Evolutionary conservation across 2,113 vertebrate species (phyloP), one percentile per base, ranked within the genome.

Genomic region (Montifringilla adamsi): DNA sequence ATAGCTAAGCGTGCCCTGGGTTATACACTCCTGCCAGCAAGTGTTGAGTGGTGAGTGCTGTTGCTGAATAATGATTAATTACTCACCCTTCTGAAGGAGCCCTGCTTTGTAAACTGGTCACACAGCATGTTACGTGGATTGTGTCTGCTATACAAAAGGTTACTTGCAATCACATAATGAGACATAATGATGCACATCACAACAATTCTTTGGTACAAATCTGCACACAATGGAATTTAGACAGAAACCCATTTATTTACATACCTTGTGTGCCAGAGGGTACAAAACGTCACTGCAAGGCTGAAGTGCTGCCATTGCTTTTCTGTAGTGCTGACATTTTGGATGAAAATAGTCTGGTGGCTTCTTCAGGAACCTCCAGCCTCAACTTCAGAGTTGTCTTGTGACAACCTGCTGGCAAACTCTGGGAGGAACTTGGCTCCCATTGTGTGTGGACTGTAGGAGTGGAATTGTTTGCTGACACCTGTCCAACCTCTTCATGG

Each of bases 11-110:
- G 87, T 77, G 84, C 95, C 90, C 93, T 95, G 56, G 22, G 78
- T 96, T 91, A 93, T 56, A 82, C 86, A 64, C 86, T 94, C 82
- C 87, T 93, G 92, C 95, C 92, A 97, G 83, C 81, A 79, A 87
- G 81, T 79, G 85, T 82, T 76, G 90, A 97, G 95, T 94, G 68
- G 91, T 89, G 91, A 80, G 55, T 15, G 56, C 85, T 94, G 37
- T 81, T 85, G 87, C 72, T 94, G 96, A 97, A 94, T 94, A 93
- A 91, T 96, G 96, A 97, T 96, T 95, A 97, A 94, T 98, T 97
- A 89, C 91, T 83, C 23, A 58, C 63, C 90, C 79, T 96, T 83
- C 92, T 94, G 87, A 89, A 95, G 93, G 93, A 96, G 94, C 31
- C 35, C 74, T 76, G 87, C 90, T 98, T 97, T 95, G 89, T 91